phyloP scores from a whole-genome alignment of 2,113 vertebrate genomes.

The Xiphophorus couchianus region DNA sequence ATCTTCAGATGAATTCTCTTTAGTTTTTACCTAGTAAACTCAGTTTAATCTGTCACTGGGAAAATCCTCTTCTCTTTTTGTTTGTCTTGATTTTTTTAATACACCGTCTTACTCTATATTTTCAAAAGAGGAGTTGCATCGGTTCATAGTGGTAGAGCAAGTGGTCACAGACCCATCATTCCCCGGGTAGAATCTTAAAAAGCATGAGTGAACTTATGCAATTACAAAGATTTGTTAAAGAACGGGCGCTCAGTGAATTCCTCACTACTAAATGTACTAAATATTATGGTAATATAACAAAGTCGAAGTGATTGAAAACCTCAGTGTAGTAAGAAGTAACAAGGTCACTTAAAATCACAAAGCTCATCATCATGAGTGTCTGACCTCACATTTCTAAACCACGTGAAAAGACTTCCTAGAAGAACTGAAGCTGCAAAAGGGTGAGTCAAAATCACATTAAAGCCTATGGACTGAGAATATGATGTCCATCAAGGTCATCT shows the following conservation, averaged over 20 bases:
- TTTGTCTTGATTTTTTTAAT: background rate
- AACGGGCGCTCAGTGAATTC: too few relatives aligned
- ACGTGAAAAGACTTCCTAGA: background rate
- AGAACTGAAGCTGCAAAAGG: background rate
- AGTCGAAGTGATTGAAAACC: background rate
- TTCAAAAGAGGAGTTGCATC: too few relatives aligned
- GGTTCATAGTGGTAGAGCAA: too few relatives aligned
- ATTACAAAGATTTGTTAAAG: too few relatives aligned
- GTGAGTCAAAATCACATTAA: too few relatives aligned
- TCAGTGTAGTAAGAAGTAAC: background rate
- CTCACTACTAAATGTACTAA: too few relatives aligned
- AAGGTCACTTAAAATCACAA: background rate
- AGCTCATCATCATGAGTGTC: background rate
- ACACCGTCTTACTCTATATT: too few relatives aligned
- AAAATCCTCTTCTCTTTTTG: background rate
- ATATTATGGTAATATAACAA: too few relatives aligned
- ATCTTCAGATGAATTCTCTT: background rate
- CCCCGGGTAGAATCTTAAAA: too few relatives aligned
- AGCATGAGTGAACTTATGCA: too few relatives aligned
- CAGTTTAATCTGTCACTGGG: background rate
- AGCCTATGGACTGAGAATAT: too few relatives aligned
- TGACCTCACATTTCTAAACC: background rate
- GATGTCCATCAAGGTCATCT: background rate
- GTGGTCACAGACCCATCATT: too few relatives aligned
- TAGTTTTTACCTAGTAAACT: constrained; percentile 5